Evolutionary conservation across 2,888 invertebrate species (phyloP).

Genomic region (Sinotaia quadrata): DNA sequence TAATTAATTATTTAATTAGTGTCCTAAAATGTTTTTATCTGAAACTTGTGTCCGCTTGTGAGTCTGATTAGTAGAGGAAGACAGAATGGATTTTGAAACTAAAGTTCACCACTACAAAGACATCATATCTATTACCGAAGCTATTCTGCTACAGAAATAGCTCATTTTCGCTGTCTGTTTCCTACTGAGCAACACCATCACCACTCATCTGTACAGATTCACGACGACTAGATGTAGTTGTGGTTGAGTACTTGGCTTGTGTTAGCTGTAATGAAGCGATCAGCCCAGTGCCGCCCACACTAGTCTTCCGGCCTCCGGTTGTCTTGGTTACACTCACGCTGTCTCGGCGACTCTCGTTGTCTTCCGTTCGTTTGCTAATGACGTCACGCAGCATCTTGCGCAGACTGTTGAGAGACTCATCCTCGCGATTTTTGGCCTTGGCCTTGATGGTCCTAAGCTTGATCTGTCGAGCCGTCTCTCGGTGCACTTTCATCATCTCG

Average conservation of each 20-base stretch:
- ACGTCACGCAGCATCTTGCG: slow-evolving; percentile 54
- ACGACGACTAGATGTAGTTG: too few species aligned
- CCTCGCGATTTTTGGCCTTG: slow-evolving; percentile 49
- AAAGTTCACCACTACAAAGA: too few species aligned
- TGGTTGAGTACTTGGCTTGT: background rate
- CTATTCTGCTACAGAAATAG: too few species aligned
- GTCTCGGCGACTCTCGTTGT: slow-evolving; percentile 43
- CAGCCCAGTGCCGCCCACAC: slow-evolving; percentile 8
- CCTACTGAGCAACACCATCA: too few species aligned
- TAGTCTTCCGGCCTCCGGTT: background rate
- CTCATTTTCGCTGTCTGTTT: too few species aligned
- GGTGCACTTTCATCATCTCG: slow-evolving; percentile 57
- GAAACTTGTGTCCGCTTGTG: too few species aligned
- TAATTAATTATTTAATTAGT: too few species aligned
- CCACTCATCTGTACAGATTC: too few species aligned
- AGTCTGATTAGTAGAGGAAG: too few species aligned
- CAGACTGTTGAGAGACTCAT: slow-evolving; percentile 50
- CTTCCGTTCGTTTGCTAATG: slow-evolving; percentile 54
- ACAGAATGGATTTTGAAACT: too few species aligned
- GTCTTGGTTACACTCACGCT: slow-evolving; percentile 4
- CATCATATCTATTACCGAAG: too few species aligned
- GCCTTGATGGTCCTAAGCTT: slow-evolving; percentile 53
- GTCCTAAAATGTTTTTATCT: too few species aligned
- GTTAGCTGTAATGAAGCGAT: background rate
- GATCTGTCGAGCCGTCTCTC: slow-evolving; percentile 50